Base-by-base conservation (phyloP, 2,888 invertebrate genomes). In the Eupeodes latifasciatus region DNA sequence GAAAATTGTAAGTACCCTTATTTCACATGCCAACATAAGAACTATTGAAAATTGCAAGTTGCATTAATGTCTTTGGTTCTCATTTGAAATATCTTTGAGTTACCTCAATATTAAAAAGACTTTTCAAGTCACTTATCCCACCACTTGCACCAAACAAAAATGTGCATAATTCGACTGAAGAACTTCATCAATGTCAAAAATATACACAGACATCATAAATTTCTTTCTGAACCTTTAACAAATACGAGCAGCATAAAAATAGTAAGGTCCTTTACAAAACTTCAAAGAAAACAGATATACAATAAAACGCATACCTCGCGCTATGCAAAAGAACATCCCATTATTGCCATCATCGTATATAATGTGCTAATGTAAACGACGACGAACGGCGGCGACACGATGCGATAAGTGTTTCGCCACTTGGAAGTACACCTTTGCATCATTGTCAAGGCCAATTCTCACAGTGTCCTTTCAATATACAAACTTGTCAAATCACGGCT, bases 381-480 rank as follows among this genome's bases (percentile, higher is more conserved):
- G 2, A 27, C 27, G 27, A 27, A 27, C 27, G 27, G 3, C 27
- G 27, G 3, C 27, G 3, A 40, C 40, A 40, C 3, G 9, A 40
- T 9, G 40, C 5, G 16, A 62, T 62, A 87, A 83, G 87, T 87
- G 83, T 62, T 83, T 57, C 57, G 72, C 80, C 84, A 81, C 77
- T 84, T 71, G 69, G 55, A 84, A 84, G 76, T 44, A 59, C 47
- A 67, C 51, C 80, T 84, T 75, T 72, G 53, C 64, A 62, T 77
- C 84, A 88, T 81, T 84, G 87, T 49, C 87, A 88, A 88, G 87
- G 84, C 62, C 61, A 84, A 59, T 14, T 64, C 59, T 59, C 59
- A 34, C 75, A 75, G 51, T 74, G 40, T 57, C 40, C 14, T 74
- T 66, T 66, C 40, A 85, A 74, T 40, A 51, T 71, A 34, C 76